phyloP scores from a whole-genome alignment of 2,113 vertebrate genomes.

The Ictidomys tridecemlineatus region DNA sequence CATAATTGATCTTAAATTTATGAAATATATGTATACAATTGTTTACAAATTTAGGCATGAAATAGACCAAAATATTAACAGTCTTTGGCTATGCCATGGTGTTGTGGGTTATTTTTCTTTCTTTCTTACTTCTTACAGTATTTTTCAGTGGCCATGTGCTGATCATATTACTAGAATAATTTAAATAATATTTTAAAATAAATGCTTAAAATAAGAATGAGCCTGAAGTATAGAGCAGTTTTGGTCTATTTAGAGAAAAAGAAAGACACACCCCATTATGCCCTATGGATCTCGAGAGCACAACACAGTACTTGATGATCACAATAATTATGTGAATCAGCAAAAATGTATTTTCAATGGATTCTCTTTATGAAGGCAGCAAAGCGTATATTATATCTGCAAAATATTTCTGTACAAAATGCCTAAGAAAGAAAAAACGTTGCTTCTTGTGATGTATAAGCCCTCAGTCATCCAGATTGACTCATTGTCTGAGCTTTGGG shows the following conservation, averaged over 20 bases:
- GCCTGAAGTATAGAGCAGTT: not conserved
- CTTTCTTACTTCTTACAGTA: not conserved
- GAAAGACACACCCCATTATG: not conserved
- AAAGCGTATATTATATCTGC: conserved; percentile 3
- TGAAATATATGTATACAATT: conserved; percentile 3
- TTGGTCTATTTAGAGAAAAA: conserved; percentile 6
- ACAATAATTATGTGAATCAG: conserved; percentile 40
- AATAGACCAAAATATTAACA: conserved; percentile 32
- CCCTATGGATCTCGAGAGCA: not conserved
- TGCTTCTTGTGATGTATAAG: conserved; percentile 44
- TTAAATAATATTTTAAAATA: conserved; percentile 31
- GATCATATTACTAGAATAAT: conserved; percentile 3
- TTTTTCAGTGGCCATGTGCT: not conserved
- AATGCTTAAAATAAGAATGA: conserved; percentile 14
- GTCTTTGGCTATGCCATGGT: not conserved
- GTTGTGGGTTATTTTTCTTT: not conserved
- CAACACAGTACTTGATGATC: not conserved
- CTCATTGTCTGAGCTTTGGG: conserved; percentile 54
- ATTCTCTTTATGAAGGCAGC: conserved; percentile 45
- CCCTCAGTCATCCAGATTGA: conserved; percentile 49
- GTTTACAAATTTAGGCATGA: not conserved
- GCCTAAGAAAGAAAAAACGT: not conserved
- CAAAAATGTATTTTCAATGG: conserved; percentile 15
- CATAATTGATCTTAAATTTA: not conserved
- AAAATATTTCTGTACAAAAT: conserved; percentile 43